phyloP scores from a whole-genome alignment of 1,140 invertebrate genomes.

The Andricus grossulariae region DNA sequence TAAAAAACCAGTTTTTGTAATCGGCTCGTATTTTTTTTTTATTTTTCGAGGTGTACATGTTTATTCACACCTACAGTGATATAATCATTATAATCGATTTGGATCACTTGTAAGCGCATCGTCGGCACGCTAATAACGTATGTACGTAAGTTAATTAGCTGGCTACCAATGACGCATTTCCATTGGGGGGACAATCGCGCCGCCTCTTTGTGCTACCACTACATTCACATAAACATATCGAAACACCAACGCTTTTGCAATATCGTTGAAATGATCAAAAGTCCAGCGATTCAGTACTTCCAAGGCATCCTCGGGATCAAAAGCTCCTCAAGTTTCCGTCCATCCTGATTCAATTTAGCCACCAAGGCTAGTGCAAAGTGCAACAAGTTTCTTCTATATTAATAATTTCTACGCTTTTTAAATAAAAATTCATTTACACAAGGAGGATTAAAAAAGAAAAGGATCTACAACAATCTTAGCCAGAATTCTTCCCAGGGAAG shows the following conservation, averaged over 20 bases:
- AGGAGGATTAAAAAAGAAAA: too few relatives aligned
- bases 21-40: background rate
- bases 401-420: background rate
- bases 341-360: background rate
- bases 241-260: constrained; percentile 21
- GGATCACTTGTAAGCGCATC: constrained; percentile 16
- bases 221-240: constrained; percentile 25
- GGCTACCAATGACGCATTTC: constrained; percentile 52
- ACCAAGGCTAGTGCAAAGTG: background rate
- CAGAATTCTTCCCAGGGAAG: too few relatives aligned
- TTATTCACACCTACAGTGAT: constrained; percentile 16
- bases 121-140: constrained; percentile 37
- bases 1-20: too few relatives aligned
- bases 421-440: too few relatives aligned
- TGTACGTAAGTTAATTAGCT: constrained; percentile 51
- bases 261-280: constrained; percentile 24
- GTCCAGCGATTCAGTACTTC: constrained; percentile 30
- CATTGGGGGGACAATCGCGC: constrained; percentile 38
- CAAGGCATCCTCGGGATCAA: constrained; percentile 31
- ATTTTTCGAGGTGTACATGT: background rate
- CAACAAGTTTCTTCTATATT: background rate
- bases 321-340: constrained; percentile 24
- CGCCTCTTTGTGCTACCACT: constrained; percentile 29
- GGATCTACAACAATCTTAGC: too few relatives aligned
- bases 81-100: constrained; percentile 30